phyloP scores from a whole-genome alignment of 1,140 invertebrate species.

The Hypothenemus hampei region DNA sequence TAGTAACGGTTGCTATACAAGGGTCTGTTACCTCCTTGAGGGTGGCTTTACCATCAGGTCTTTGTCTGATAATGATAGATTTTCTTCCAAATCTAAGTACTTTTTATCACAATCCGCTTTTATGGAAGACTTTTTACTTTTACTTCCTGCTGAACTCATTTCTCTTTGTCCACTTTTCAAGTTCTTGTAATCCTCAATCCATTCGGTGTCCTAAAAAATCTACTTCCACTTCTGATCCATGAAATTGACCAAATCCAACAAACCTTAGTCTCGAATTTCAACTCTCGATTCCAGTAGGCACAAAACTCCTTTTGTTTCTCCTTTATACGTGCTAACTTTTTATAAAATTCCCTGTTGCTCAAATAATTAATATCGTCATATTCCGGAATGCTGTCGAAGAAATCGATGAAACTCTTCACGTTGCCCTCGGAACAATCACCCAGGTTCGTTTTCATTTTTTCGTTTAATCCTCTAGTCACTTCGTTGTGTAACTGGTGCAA shows the following conservation, averaged over 20 bases:
- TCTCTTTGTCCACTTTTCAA: slow-evolving; percentile 30
- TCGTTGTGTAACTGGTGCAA: slow-evolving; percentile 42
- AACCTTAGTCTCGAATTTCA: slow-evolving; percentile 45
- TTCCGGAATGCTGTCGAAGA: slow-evolving; percentile 64
- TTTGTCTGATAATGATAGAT: slow-evolving; percentile 34
- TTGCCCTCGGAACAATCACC: slow-evolving; percentile 34
- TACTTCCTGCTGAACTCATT: slow-evolving; percentile 8
- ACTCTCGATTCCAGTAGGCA: slow-evolving; percentile 49
- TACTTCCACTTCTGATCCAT: background rate
- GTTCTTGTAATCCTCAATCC: slow-evolving; percentile 41
- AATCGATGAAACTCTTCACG: slow-evolving; percentile 57
- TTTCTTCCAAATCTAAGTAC: slow-evolving; percentile 30
- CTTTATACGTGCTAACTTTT: slow-evolving; percentile 57
- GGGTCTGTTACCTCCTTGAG: slow-evolving; percentile 38
- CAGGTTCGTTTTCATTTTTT: slow-evolving; percentile 19
- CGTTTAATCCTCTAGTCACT: slow-evolving; percentile 35
- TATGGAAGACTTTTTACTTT: slow-evolving; percentile 26
- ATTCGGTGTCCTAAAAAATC: slow-evolving; percentile 29
- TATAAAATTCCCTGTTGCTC: slow-evolving; percentile 62
- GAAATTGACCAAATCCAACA: background rate
- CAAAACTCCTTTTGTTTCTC: slow-evolving; percentile 58
- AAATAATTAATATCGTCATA: slow-evolving; percentile 64
- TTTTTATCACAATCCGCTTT: slow-evolving; percentile 34
- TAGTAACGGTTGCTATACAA: too few species aligned
- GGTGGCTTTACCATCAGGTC: slow-evolving; percentile 36